Conservation (phyloP, 2,797 vertebrate genomes). For the Acrossocheilus wenchowensis region DNA sequence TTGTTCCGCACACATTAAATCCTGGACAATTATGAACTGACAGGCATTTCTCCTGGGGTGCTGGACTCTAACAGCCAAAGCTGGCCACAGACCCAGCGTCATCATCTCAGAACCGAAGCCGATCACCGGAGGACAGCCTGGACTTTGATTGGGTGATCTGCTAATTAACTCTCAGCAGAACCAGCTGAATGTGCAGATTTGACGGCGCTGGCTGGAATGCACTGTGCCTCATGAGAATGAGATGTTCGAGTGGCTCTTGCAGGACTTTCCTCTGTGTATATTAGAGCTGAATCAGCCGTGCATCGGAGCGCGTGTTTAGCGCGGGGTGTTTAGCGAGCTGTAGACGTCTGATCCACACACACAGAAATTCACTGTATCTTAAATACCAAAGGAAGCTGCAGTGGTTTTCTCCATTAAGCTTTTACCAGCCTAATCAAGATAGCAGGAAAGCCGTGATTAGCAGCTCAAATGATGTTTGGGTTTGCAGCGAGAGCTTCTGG, state of each 20-base stretch:
- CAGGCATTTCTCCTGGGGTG: background rate
- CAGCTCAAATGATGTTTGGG: conserved; percentile 17
- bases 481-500: background rate
- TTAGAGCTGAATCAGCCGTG: conserved; percentile 5
- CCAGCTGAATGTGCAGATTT: background rate
- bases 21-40: background rate
- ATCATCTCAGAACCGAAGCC: background rate
- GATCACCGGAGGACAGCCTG: conserved; percentile 4
- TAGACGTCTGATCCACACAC: background rate
- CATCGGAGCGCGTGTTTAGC: background rate
- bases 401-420: conserved; percentile 39
- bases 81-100: background rate
- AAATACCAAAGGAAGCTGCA: conserved; percentile 1
- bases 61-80: background rate
- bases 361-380: background rate
- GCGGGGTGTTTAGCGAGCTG: conserved; percentile 7
- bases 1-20: background rate
- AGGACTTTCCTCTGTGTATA: conserved; percentile 31
- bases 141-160: conserved; percentile 17
- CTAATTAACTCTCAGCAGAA: conserved; percentile 13
- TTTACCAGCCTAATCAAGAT: conserved; percentile 52
- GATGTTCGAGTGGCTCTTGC: background rate
- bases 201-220: background rate
- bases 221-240: conserved; percentile 20
- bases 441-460: conserved; percentile 36